A percentile compares a stretch with the other conserved stretches of the same genome.
Conservation (phyloP, 2,113 vertebrate genomes). For the Pseudorectes ferrugineus region DNA sequence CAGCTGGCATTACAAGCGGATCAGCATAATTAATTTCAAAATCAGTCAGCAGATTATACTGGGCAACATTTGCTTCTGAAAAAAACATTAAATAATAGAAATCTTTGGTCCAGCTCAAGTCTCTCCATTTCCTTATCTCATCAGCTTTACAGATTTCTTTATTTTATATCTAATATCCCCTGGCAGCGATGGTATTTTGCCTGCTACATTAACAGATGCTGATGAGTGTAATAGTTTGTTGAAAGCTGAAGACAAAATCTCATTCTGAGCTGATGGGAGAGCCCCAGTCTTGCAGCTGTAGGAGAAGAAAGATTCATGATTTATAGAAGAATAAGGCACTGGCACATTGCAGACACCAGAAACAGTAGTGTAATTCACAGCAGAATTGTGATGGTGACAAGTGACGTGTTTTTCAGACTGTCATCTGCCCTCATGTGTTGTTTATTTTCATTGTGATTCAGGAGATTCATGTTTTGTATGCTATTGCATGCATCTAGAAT, state of each 20-base stretch:
- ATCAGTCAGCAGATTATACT: background rate
- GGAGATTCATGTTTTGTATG: background rate
- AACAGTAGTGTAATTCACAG: slow-evolving; percentile 26
- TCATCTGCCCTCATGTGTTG: background rate
- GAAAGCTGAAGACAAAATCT: slow-evolving; percentile 11
- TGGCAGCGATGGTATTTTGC: background rate
- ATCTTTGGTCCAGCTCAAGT: background rate
- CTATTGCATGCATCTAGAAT: background rate
- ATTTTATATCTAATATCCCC: background rate
- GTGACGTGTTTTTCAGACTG: background rate
- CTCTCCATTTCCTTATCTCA: background rate
- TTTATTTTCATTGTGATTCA: background rate
- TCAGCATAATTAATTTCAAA: slow-evolving; percentile 45
- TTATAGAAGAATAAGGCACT: background rate
- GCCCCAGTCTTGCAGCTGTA: background rate
- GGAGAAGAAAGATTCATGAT: background rate
- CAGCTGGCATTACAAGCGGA: slow-evolving; percentile 18
- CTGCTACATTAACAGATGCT: background rate
- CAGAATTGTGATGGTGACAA: background rate
- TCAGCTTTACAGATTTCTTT: background rate
- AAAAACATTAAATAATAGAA: background rate
- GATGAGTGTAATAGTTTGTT: background rate
- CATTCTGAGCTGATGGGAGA: background rate
- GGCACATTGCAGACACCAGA: background rate
- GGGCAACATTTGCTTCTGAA: background rate